Conservation (phyloP, 2,888 invertebrate genomes). For the Cephus pulcher region DNA sequence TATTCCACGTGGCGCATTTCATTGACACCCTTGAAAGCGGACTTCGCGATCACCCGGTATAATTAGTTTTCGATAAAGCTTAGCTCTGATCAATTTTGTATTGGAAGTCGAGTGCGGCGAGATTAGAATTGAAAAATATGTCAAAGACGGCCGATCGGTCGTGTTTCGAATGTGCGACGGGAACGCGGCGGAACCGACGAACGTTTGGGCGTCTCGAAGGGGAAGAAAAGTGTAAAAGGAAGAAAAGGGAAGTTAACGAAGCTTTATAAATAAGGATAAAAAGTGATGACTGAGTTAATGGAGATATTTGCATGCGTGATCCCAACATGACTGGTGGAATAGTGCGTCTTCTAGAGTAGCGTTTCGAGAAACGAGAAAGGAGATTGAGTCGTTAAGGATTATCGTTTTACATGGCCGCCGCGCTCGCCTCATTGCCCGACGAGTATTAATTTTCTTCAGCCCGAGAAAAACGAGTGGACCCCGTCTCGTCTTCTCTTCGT, state of each 20-base stretch:
- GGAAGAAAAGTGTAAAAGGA: not conserved
- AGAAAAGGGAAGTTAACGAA: not conserved
- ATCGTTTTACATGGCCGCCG: slow-evolving; percentile 39
- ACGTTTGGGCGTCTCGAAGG: not conserved
- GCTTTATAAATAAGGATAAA: not conserved
- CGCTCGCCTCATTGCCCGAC: slow-evolving; percentile 29
- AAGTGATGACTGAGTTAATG: not conserved
- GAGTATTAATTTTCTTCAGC: slow-evolving; percentile 44
- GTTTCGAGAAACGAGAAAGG: slow-evolving; percentile 18
- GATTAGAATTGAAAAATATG: no score
- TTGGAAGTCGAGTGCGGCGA: not conserved
- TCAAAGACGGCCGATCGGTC: no score
- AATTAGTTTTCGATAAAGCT: not conserved
- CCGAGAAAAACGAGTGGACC: slow-evolving; percentile 10
- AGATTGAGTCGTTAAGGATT: slow-evolving; percentile 46
- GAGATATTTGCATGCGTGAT: not conserved
- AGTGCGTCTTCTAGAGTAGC: not conserved
- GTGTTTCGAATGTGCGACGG: no score
- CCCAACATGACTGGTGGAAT: not conserved
- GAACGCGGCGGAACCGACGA: no score
- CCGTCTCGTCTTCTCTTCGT: slow-evolving; percentile 11
- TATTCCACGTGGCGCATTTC: not conserved
- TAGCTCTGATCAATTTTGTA: not conserved
- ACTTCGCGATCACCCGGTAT: not conserved
- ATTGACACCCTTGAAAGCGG: not conserved